phyloP scores from a whole-genome alignment of 2,797 vertebrate genomes.

The Diglossa cyanea region DNA sequence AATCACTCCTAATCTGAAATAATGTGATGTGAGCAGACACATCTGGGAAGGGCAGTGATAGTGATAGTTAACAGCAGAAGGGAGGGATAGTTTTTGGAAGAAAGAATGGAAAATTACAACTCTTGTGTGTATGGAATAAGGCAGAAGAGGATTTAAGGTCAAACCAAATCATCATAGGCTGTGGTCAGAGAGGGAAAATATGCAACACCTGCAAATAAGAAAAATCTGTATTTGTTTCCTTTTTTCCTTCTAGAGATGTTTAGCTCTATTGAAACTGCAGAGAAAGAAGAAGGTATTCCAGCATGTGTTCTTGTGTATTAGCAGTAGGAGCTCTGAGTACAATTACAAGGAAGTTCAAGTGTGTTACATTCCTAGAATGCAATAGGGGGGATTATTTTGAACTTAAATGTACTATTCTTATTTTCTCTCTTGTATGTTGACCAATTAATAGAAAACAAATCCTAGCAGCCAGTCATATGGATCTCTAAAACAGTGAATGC shows the following conservation, averaged over 20 bases:
- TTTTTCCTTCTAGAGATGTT: neutral
- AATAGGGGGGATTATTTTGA: neutral
- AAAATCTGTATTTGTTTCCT: neutral
- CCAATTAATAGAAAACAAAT: neutral
- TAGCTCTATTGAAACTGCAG: neutral
- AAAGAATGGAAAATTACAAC: neutral
- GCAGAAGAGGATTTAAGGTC: neutral
- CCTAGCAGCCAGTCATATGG: neutral
- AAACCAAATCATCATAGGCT: neutral
- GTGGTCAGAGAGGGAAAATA: neutral
- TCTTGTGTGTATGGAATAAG: neutral
- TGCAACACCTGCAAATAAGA: neutral
- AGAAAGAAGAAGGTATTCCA: neutral
- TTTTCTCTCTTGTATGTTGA: neutral
- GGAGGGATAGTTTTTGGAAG: neutral
- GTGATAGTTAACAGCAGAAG: neutral
- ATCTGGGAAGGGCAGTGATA: neutral
- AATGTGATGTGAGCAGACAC: neutral
- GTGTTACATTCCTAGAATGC: neutral
- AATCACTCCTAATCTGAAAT: neutral
- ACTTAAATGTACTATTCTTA: neutral
- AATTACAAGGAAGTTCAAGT: neutral
- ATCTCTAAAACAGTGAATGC: neutral
- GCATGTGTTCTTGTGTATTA: rapidly evolving
- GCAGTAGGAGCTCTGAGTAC: neutral